Evolutionary conservation across 2,113 vertebrate genomes (phyloP), one percentile per base, ranked within the genome.

Genomic region (Charadrius vociferus): DNA sequence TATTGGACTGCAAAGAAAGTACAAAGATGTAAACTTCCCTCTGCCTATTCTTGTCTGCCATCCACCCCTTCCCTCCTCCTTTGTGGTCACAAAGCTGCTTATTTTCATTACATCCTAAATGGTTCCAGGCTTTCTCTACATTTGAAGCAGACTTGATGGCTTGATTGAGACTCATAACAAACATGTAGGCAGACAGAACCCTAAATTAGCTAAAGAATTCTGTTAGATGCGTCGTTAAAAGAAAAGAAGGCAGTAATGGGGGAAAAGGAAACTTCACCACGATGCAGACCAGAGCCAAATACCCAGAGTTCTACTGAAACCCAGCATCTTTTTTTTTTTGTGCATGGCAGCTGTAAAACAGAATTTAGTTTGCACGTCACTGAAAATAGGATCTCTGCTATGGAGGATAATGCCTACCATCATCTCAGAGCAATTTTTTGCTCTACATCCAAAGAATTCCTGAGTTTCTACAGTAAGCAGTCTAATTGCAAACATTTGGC

Each of bases 401-500:
- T 32, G 45, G 90, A 45, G 37, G 34, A 93, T 88, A 91, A 95
- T 97, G 86, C 27, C 66, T 89, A 50, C 84, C 90, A 91, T 92
- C 88, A 86, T 96, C 81, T 87, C 71, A 90, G 73, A 97, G 65
- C 56, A 91, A 97, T 97, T 96, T 91, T 29, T 59, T 78, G 37
- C 59, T 93, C 65, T 77, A 56, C 78, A 94, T 94, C 91, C 67
- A 86, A 89, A 82, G 82, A 95, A 67, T 71, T 75, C 72, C 71
- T 63, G 84, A 92, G 67, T 94, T 87, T 81, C 67, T 81, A 66
- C 96, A 97, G 91, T 81, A 97, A 55, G 67, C 23, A 39, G 74
- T 55, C 72, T 97, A 96, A 97, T 91, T 96, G 83, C 91, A 98
- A 97, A 94, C 75, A 93, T 83, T 95, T 92, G 90, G 65, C 73